phyloP scores from a whole-genome alignment of 1,140 invertebrate genomes.

The Sinella curviseta region DNA sequence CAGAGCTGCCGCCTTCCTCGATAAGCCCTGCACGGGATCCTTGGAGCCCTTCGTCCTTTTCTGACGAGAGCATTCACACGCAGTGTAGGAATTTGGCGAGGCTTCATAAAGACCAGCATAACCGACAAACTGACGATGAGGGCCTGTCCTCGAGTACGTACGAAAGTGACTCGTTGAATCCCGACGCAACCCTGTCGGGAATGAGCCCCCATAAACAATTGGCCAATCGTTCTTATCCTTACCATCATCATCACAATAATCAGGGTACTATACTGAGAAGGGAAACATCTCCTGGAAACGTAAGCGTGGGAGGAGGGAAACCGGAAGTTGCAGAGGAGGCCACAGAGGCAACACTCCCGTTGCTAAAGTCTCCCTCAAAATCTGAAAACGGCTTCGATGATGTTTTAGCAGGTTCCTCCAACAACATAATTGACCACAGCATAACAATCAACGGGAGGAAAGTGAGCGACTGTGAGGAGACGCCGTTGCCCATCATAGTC shows the following conservation, averaged over 20 bases:
- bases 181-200: not conserved
- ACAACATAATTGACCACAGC: not conserved
- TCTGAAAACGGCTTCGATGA: too few relatives aligned
- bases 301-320: too few relatives aligned
- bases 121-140: not conserved
- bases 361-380: not conserved
- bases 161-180: conserved; percentile 17
- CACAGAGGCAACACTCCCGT: not conserved
- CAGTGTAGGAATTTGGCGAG: not conserved
- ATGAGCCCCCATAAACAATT: not conserved
- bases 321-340: conserved; percentile 13
- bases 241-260: too few relatives aligned
- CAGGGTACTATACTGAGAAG: not conserved
- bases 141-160: not conserved
- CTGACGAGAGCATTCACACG: not conserved
- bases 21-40: not conserved
- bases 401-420: not conserved
- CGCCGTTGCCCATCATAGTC: not conserved
- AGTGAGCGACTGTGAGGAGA: not conserved
- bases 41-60: not conserved
- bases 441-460: conserved; percentile 13
- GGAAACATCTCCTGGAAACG: not conserved
- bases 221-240: not conserved
- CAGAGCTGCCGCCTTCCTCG: not conserved
- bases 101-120: not conserved